Conservation (phyloP, 2,797 vertebrate species). For the Enteromius treurensis region DNA sequence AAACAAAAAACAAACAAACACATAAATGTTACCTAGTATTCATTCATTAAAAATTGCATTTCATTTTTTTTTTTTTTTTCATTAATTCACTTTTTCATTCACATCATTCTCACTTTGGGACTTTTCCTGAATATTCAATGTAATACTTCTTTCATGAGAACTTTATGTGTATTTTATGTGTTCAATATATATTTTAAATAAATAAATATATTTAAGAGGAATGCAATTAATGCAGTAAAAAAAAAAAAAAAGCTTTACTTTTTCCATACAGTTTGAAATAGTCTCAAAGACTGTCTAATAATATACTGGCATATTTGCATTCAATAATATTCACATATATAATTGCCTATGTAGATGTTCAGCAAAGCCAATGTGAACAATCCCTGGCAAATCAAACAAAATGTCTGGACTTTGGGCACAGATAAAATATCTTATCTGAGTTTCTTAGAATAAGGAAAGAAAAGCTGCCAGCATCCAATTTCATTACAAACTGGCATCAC, state of each 20-base stretch:
- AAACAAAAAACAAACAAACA: background rate
- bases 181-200: background rate
- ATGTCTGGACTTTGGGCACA: background rate
- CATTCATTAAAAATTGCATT: too few relatives aligned
- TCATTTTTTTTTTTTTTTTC: too few relatives aligned
- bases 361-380: background rate
- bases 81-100: background rate
- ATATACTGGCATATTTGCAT: background rate
- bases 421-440: background rate
- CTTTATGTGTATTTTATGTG: background rate
- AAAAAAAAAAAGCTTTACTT: background rate
- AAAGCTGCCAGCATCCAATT: background rate
- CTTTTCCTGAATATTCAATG: background rate
- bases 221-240: background rate
- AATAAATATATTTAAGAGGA: background rate
- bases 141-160: background rate
- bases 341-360: background rate
- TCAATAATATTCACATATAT: background rate
- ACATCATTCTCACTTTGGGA: too few relatives aligned
- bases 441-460: background rate
- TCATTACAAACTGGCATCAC: constrained; percentile 7
- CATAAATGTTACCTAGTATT: background rate
- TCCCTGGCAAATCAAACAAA: background rate
- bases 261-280: background rate
- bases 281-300: background rate